Evolutionary conservation across 2,113 vertebrate genomes (phyloP).

Genomic region (Maccullochella peelii): DNA sequence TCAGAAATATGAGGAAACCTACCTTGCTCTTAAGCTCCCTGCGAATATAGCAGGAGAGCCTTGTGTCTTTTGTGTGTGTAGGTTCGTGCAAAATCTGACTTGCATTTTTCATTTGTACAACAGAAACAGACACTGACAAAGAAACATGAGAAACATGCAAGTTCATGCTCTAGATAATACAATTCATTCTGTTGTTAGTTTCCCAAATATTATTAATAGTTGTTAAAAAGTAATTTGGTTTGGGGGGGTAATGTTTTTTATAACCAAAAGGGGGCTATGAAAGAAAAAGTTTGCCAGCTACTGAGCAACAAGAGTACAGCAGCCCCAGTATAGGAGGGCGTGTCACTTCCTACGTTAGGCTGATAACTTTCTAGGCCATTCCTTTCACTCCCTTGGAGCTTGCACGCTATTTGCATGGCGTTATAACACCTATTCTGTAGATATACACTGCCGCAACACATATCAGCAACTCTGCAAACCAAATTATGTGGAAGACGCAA

Average conservation of each 20-base stretch:
- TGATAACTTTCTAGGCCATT: slow-evolving; percentile 45
- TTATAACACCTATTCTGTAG: background rate
- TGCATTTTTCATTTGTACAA: background rate
- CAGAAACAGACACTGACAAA: too few relatives aligned
- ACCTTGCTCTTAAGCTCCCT: background rate
- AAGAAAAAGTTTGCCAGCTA: background rate
- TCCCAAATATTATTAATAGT: background rate
- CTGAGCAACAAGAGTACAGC: background rate
- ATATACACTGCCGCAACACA: too few relatives aligned
- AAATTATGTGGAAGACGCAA: background rate
- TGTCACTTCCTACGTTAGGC: background rate
- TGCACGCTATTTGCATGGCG: too few relatives aligned
- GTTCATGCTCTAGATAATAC: background rate
- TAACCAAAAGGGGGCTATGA: background rate
- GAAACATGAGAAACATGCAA: background rate
- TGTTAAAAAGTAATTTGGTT: background rate
- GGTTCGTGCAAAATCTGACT: background rate
- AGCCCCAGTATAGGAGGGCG: slow-evolving; percentile 8
- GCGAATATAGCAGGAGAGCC: background rate
- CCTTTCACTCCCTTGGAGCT: background rate
- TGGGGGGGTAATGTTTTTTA: background rate
- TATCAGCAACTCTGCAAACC: background rate
- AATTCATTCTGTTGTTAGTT: background rate
- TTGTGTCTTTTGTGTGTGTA: background rate
- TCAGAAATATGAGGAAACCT: background rate